Evolutionary conservation across 2,797 vertebrate species (phyloP).

Genomic region (Hippocampus kuda): DNA sequence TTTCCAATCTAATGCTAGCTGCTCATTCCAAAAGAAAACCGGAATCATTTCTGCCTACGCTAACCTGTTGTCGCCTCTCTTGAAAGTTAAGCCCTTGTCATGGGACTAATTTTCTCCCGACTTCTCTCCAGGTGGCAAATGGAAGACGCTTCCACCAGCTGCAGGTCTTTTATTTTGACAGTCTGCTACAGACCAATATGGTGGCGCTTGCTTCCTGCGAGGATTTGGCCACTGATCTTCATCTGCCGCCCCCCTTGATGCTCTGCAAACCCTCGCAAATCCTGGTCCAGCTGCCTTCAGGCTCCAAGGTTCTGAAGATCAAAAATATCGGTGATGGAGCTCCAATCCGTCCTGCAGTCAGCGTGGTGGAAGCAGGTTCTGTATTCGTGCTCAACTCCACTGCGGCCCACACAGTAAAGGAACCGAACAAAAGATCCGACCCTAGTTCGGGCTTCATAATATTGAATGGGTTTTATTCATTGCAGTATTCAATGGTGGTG

Average conservation of each 20-base stretch:
- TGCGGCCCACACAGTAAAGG: neutral
- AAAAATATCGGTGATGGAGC: neutral
- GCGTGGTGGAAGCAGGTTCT: neutral
- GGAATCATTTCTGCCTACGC: too few relatives aligned
- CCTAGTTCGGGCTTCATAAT: too few relatives aligned
- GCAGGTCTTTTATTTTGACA: slow-evolving; percentile 5
- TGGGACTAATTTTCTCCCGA: neutral
- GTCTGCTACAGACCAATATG: neutral
- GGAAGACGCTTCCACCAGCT: slow-evolving; percentile 1
- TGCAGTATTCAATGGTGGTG: neutral
- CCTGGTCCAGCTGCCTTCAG: neutral
- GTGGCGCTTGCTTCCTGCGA: neutral
- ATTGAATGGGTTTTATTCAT: neutral
- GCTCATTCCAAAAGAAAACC: too few relatives aligned
- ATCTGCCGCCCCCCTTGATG: neutral
- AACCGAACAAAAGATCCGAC: neutral
- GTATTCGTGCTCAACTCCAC: neutral
- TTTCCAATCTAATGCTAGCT: too few relatives aligned
- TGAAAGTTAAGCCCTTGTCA: neutral
- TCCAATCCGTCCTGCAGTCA: neutral
- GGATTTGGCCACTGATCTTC: neutral
- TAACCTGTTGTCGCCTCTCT: too few relatives aligned
- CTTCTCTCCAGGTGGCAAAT: neutral
- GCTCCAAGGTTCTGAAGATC: neutral
- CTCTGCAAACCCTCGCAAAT: neutral